Evolutionary conservation across 2,888 invertebrate genomes (phyloP), one percentile per base, ranked within the genome.

Genomic region (Apamea crenata): DNA sequence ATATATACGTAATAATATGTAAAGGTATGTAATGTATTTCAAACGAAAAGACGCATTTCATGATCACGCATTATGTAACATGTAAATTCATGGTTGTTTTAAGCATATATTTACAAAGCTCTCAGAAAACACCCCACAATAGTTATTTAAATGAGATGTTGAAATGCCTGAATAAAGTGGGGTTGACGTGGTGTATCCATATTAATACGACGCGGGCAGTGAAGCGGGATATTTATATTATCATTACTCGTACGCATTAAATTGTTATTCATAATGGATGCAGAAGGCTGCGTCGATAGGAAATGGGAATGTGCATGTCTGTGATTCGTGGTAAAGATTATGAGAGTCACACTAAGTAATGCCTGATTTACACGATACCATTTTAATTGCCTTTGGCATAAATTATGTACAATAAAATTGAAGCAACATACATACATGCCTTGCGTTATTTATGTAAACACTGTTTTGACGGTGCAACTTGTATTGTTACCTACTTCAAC

Each of bases 91-190:
- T 53, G 32, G 59, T 71, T 70, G 73, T 79, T 83, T 72, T 40
- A 73, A 77, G 65, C 77, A 78, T 44, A 81, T 63, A 88, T 79
- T 75, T 75, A 74, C 74, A 50, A 44, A 78, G 67, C 72, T 78
- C 82, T 80, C 82, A 74, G 69, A 77, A 79, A 66, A 68, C 69
- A 74, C 79, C 75, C 81, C 66, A 82, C 87, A 87, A 82, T 86
- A 90, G 91, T 91, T 92, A 93, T 93, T 93, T 87, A 92, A 93
- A 94, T 94, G 90, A 91, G 91, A 91, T 90, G 90, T 91, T 90
- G 91, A 90, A 92, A 90, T 89, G 87, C 84, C 78, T 87, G 83
- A 87, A 89, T 86, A 81, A 78, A 87, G 84, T 86, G 87, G 90
- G 92, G 92, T 90, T 91, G 92, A 91, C 90, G 87, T 89, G 88